Evolutionary conservation across 2,888 invertebrate species (phyloP), one percentile per base, ranked within the genome.

Genomic region (Parasteatoda lunata): DNA sequence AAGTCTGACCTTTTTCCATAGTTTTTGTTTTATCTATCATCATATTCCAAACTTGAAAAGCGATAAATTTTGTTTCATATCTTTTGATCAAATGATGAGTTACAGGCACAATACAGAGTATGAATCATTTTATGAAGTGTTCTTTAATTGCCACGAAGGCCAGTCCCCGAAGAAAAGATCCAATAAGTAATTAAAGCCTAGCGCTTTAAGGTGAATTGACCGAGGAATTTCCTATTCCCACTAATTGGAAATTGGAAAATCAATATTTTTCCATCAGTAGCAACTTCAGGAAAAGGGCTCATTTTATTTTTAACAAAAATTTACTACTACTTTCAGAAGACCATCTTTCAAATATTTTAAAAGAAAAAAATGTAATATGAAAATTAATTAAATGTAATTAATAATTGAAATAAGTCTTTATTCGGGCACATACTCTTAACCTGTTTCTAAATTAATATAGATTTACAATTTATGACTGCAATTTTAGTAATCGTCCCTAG

Each of bases 221-320:
- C 66, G 65, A 86, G 72, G 70, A 76, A 80, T 86, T 79, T 76
- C 66, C 80, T 86, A 77, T 86, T 69, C 54, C 52, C 85, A 81
- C 77, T 86, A 86, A 86, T 86, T 86, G 85, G 80, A 81, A 86
- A 80, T 77, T 77, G 80, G 80, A 76, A 86, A 81, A 86, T 86
- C 85, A 77, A 86, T 86, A 77, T 15, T 66, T 81, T 86, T n/a
- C 72, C 79, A 80, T 80, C 80, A 86, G 30, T 30, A 51, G 76
- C 80, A 71, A 85, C 70, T 77, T 70, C 71, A 52, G 52, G 13
- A 51, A 66, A 49, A 65, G 66, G 72, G 65, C 65, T 59, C 69
- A 64, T 81, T 71, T 80, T 77, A 80, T 79, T 80, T 68, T 11
- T 65, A 7, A 66, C 45, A 71, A 77, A 86, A 77, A 47, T 73